Evolutionary conservation across 2,113 vertebrate genomes (phyloP).

Genomic region (Elanus axillaris): DNA sequence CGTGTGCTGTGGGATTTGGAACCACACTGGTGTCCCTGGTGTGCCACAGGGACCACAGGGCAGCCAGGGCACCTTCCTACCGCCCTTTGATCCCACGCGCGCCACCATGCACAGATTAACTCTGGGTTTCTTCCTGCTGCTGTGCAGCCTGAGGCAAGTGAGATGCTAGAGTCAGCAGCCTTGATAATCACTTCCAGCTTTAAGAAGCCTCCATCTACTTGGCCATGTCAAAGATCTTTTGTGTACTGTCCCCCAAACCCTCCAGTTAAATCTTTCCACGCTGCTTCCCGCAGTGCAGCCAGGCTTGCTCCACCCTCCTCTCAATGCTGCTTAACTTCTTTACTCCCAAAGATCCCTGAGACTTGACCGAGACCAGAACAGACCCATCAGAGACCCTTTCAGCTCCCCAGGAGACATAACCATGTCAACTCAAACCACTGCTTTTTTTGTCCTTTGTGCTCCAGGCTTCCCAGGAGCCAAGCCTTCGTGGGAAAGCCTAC

Average conservation of each 20-base stretch:
- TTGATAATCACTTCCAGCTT: background rate
- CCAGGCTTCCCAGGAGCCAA: rapidly evolving
- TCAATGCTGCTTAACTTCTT: background rate
- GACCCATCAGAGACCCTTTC: background rate
- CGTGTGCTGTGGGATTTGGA: background rate
- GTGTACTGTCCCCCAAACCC: no score
- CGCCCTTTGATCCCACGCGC: background rate
- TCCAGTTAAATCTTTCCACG: rapidly evolving
- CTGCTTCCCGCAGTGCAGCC: background rate
- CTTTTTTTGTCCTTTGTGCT: background rate
- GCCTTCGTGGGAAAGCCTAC: rapidly evolving
- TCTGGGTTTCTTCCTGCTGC: background rate
- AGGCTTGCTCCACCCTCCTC: background rate
- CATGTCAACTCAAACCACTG: rapidly evolving
- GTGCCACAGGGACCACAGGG: background rate
- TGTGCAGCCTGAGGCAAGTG: rapidly evolving
- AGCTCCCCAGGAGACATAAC: background rate
- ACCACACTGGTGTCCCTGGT: background rate
- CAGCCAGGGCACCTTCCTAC: background rate
- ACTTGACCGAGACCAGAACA: no score
- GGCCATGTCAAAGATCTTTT: rapidly evolving
- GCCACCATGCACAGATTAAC: rapidly evolving
- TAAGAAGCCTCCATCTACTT: background rate
- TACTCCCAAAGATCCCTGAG: background rate
- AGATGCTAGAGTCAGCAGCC: rapidly evolving